A percentile compares a stretch with the other conserved stretches of the same genome.
Conservation (phyloP, 2,113 vertebrate genomes). For the Bagarius yarrelli region DNA sequence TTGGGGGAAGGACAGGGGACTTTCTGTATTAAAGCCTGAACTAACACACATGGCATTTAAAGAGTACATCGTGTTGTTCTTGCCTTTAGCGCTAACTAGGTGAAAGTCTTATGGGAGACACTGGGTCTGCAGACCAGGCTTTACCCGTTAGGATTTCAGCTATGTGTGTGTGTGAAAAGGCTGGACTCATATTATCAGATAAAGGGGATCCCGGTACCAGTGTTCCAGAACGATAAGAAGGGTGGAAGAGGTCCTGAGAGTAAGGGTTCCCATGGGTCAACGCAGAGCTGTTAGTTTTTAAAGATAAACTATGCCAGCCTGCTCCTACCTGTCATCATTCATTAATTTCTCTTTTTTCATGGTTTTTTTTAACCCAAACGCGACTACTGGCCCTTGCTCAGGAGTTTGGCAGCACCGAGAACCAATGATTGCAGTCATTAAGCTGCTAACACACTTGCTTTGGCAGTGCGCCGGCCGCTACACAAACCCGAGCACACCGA, state of each 20-base stretch:
- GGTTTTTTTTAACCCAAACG: conserved; percentile 47
- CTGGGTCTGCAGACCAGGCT: conserved; percentile 20
- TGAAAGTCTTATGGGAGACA: conserved; percentile 32
- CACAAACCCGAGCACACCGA: not conserved
- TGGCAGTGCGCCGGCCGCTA: not conserved
- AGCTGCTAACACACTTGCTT: conserved; percentile 45
- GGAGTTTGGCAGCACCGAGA: conserved; percentile 40
- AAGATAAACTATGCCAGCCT: conserved; percentile 24
- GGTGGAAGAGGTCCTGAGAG: not conserved
- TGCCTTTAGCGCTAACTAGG: conserved; percentile 45
- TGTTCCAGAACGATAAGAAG: conserved; percentile 19
- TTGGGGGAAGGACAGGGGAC: not conserved
- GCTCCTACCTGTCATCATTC: conserved; percentile 31
- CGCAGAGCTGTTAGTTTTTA: conserved; percentile 3
- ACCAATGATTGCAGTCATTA: conserved; percentile 52
- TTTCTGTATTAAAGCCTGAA: conserved; percentile 31
- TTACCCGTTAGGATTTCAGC: conserved; percentile 23
- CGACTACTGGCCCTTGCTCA: conserved; percentile 27
- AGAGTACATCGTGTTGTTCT: conserved; percentile 38
- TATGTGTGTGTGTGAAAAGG: not conserved
- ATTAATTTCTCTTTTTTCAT: conserved; percentile 25
- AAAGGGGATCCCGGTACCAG: conserved; percentile 9
- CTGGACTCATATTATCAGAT: conserved; percentile 27
- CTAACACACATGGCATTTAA: conserved; percentile 43
- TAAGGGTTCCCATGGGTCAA: not conserved